phyloP scores from a whole-genome alignment of 2,888 invertebrate genomes.

The Heteropelma amictum region DNA sequence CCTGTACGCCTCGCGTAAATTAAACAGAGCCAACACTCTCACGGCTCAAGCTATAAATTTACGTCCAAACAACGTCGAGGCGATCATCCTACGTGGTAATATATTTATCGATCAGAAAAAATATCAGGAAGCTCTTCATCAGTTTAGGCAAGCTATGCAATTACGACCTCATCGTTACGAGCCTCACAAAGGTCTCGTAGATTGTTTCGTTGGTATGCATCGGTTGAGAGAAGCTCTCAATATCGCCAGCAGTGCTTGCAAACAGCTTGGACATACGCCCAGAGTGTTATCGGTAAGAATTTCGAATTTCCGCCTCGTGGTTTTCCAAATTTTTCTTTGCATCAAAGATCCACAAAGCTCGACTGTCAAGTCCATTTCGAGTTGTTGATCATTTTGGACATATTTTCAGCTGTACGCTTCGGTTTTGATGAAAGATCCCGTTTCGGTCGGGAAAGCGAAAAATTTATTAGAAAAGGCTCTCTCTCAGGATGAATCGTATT shows the following conservation, averaged over 20 bases:
- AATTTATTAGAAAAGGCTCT: conserved; percentile 86
- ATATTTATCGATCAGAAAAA: conserved; percentile 84
- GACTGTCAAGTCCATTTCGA: not conserved
- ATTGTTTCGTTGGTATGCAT: conserved; percentile 85
- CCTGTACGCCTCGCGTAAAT: conserved; percentile 82
- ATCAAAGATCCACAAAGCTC: too few species aligned
- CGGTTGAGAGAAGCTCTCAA: conserved; percentile 86
- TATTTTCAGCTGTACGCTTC: conserved; percentile 85
- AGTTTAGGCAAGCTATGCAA: conserved; percentile 84
- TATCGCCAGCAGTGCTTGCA: conserved; percentile 85
- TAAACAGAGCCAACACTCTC: conserved; percentile 85
- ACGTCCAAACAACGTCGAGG: conserved; percentile 85
- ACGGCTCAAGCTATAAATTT: conserved; percentile 85
- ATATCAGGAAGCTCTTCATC: conserved; percentile 82
- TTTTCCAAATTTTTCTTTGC: too few species aligned
- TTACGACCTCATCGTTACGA: conserved; percentile 84
- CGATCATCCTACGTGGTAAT: conserved; percentile 85
- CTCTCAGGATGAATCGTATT: conserved; percentile 84
- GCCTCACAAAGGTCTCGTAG: conserved; percentile 87
- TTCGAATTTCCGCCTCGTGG: not conserved
- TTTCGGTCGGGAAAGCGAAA: conserved; percentile 82
- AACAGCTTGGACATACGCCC: conserved; percentile 85
- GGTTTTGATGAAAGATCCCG: conserved; percentile 85
- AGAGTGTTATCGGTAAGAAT: conserved; percentile 84
- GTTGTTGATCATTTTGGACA: not conserved